Evolutionary conservation across 2,797 vertebrate species (phyloP).

Genomic region (Glossophaga mutica): DNA sequence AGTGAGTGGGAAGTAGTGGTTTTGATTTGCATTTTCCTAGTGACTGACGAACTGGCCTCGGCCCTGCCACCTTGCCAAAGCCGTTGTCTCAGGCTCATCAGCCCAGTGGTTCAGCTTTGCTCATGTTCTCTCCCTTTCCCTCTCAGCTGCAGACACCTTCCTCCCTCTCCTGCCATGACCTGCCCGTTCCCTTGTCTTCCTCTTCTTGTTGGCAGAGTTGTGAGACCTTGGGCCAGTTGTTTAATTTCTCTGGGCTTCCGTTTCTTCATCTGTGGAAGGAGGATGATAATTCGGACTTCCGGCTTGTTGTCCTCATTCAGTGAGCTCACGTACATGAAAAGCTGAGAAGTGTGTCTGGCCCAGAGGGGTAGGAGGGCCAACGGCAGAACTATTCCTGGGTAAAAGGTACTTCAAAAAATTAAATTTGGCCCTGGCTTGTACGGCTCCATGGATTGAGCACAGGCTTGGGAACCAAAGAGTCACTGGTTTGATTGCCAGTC

Average conservation of each 20-base stretch:
- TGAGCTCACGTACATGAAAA: background rate
- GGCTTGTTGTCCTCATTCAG: background rate
- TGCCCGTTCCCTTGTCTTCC: background rate
- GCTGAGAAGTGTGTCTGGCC: background rate
- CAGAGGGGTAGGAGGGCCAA: background rate
- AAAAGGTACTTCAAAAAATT: background rate
- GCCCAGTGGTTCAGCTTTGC: background rate
- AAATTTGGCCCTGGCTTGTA: background rate
- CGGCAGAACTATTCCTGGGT: background rate
- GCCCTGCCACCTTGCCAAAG: background rate
- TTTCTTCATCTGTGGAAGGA: background rate
- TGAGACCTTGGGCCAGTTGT: background rate
- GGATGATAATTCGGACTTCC: background rate
- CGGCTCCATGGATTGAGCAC: too few species aligned
- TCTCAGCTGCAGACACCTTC: background rate
- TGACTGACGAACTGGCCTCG: background rate
- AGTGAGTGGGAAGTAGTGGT: background rate
- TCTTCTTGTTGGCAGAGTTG: background rate
- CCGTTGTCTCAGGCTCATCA: background rate
- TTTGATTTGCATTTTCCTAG: background rate
- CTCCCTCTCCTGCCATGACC: background rate
- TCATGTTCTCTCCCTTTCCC: background rate
- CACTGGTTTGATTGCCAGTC: too few species aligned
- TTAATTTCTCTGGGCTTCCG: background rate
- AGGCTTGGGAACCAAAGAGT: too few species aligned